These are phyloP conservation scores for Pteruthius melanotis DNA, from an alignment of 2,113 vertebrate genomes.

Conservation along the genomic window DNA sequence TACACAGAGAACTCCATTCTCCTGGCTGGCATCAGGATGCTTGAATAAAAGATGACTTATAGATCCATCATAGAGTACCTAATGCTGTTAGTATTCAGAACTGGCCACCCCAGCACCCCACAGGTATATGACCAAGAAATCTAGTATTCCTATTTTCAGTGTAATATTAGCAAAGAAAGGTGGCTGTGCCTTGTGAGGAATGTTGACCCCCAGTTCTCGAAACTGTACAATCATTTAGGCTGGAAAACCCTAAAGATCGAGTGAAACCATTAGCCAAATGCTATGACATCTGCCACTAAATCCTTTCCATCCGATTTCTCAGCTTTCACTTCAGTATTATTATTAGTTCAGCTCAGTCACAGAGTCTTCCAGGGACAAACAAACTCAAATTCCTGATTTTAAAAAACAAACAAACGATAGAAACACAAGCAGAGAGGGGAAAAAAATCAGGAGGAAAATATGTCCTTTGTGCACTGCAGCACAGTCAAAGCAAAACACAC, in stretches of 20 bases:
- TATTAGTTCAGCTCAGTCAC: slow-evolving; percentile 17
- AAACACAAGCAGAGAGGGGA: not conserved
- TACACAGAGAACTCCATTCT: too few relatives aligned
- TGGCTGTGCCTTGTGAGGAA: not conserved
- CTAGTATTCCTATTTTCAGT: not conserved
- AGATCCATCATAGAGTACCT: not conserved
- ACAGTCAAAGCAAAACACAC: slow-evolving; percentile 7
- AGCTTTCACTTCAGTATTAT: not conserved
- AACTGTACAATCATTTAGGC: not conserved
- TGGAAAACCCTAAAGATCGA: not conserved
- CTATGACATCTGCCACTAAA: not conserved
- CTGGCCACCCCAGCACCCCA: not conserved
- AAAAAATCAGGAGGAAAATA: not conserved
- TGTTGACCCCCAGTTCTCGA: not conserved
- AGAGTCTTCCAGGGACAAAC: not conserved
- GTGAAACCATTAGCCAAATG: not conserved
- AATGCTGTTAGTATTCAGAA: not conserved
- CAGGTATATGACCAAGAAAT: not conserved
- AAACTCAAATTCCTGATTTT: not conserved
- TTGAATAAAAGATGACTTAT: not conserved
- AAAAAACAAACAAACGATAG: not conserved
- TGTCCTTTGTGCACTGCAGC: not conserved
- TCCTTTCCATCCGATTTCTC: not conserved
- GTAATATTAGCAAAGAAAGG: rapidly evolving
- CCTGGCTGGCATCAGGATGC: not conserved